Conservation (phyloP, 2,797 vertebrate genomes). For the Periophthalmus magnuspinnatus region DNA sequence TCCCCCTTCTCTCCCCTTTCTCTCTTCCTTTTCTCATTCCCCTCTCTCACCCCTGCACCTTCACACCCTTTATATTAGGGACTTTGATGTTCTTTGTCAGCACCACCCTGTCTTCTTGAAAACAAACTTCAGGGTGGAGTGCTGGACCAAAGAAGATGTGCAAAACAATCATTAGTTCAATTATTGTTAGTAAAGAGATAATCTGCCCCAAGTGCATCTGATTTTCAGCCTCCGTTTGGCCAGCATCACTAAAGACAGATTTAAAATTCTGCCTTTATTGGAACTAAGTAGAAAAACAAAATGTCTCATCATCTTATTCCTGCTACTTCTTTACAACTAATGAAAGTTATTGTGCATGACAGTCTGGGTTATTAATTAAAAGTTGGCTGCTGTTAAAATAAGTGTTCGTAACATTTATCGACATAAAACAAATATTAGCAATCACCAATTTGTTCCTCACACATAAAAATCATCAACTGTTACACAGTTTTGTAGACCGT, state of each 20-base stretch:
- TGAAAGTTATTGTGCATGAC: too few relatives aligned
- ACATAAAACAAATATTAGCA: too few relatives aligned
- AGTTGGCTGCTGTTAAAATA: too few relatives aligned
- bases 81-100: slow-evolving; percentile 68
- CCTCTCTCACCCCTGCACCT: not conserved
- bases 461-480: too few relatives aligned
- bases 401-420: too few relatives aligned
- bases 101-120: slow-evolving; percentile 38
- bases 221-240: slow-evolving; percentile 4
- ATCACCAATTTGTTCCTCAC: too few relatives aligned
- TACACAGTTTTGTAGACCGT: too few relatives aligned
- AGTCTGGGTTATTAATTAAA: too few relatives aligned
- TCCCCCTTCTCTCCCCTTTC: slow-evolving; percentile 40
- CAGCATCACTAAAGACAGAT: not conserved
- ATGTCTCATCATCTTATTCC: too few relatives aligned
- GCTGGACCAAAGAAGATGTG: slow-evolving; percentile 24
- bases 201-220: not conserved
- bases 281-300: not conserved
- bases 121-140: slow-evolving; percentile 57
- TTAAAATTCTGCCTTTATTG: not conserved
- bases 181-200: slow-evolving; percentile 21
- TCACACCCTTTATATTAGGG: slow-evolving; percentile 15
- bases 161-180: slow-evolving; percentile 51
- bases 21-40: too few relatives aligned
- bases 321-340: too few relatives aligned